A percentile compares a stretch with the other conserved stretches of the same genome.
These are phyloP conservation scores for Jordanella pulchra DNA, from an alignment of 2,797 vertebrate species.

Conservation along the genomic window DNA sequence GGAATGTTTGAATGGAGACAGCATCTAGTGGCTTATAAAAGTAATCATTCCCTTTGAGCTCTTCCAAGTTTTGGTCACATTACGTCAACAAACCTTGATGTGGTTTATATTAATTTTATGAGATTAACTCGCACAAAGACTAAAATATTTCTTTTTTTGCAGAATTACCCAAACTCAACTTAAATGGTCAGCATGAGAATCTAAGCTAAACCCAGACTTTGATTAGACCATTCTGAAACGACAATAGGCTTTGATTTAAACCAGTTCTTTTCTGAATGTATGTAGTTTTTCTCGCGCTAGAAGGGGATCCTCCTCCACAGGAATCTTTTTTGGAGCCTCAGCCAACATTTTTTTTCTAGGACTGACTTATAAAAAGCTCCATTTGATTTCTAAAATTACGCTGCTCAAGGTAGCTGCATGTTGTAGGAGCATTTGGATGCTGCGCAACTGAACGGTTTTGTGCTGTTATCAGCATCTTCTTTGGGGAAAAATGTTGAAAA, in stretches of 20 bases:
- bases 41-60: not conserved
- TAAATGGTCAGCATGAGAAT: not conserved
- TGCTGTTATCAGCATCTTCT: no score
- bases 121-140: not conserved
- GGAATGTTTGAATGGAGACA: conserved; percentile 19
- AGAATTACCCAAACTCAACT: not conserved
- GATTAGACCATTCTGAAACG: not conserved
- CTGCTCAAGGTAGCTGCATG: no score
- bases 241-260: not conserved
- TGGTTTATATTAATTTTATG: not conserved
- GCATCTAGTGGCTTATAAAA: conserved; percentile 24
- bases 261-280: not conserved
- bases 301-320: not conserved
- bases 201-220: not conserved
- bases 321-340: not conserved
- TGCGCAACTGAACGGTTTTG: no score
- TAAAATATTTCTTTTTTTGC: not conserved
- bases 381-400: no score
- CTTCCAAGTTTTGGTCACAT: not conserved
- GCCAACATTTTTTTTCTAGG: not conserved
- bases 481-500: no score
- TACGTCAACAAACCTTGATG: not conserved
- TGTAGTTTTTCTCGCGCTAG: not conserved
- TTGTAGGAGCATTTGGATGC: no score
- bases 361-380: not conserved